Conservation (phyloP, 2,113 vertebrate genomes). For the Tetrao urogallus region DNA sequence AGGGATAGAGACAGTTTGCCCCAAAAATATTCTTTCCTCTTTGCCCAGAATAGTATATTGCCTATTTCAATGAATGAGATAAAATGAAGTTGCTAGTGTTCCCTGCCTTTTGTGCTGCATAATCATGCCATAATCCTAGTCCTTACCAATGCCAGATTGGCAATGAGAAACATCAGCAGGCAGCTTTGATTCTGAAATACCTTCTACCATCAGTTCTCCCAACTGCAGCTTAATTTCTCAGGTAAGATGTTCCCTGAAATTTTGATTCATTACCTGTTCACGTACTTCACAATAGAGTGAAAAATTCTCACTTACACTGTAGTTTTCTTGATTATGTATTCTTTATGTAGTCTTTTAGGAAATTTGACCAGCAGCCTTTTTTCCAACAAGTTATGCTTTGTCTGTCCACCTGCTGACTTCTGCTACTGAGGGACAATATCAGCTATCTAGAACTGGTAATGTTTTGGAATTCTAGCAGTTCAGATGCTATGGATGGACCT, state of each 20-base stretch:
- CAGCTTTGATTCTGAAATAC: not conserved
- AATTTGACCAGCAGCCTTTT: not conserved
- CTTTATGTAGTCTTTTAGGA: not conserved
- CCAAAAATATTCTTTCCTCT: conserved; percentile 14
- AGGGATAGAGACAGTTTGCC: not conserved
- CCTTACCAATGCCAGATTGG: not conserved
- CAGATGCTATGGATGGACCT: not conserved
- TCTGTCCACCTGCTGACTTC: not conserved
- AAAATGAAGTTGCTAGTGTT: not conserved
- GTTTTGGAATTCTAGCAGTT: not conserved
- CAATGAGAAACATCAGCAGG: not conserved
- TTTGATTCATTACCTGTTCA: not conserved
- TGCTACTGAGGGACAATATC: not conserved
- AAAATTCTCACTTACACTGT: not conserved
- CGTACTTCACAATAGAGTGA: not conserved
- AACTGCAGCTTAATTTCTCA: not conserved
- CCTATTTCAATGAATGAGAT: conserved; percentile 35
- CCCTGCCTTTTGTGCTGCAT: not conserved
- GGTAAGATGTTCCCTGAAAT: not conserved
- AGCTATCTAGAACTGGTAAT: not conserved
- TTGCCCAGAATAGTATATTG: not conserved
- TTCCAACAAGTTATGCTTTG: not conserved
- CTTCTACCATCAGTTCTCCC: not conserved
- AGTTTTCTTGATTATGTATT: not conserved
- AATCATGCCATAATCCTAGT: conserved; percentile 39